A percentile compares a stretch with the other conserved stretches of the same genome.
phyloP scores from a whole-genome alignment of 2,888 invertebrate species.

The Parascotia fuliginaria region DNA sequence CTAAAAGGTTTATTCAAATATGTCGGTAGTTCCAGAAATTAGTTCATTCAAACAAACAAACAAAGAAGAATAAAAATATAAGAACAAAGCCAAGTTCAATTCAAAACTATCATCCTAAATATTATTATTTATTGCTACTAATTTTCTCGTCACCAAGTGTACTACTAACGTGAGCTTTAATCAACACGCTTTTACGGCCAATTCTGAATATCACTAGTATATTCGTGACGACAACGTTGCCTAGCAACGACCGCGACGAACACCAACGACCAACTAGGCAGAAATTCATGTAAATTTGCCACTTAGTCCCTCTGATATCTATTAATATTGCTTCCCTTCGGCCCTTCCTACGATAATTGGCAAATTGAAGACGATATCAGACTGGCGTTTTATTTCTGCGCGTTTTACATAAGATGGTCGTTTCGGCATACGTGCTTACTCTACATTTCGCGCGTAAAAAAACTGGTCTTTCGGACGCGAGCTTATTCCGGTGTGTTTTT shows the following conservation, averaged over 20 bases:
- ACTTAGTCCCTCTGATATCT: conserved; percentile 27
- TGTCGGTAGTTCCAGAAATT: too few relatives aligned
- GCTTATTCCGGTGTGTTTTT: too few relatives aligned
- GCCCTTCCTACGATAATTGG: conserved; percentile 15
- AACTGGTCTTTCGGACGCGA: too few relatives aligned
- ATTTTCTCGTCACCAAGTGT: conserved; percentile 18
- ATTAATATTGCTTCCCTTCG: conserved; percentile 21
- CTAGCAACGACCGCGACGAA: conserved; percentile 45
- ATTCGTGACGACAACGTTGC: conserved; percentile 41
- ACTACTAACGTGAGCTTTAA: conserved; percentile 35
- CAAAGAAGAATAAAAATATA: too few relatives aligned
- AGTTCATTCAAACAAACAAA: too few relatives aligned
- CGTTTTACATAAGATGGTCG: too few relatives aligned
- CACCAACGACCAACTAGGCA: conserved; percentile 17
- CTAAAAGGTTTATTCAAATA: too few relatives aligned
- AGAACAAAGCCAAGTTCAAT: neutral
- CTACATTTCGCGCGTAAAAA: too few relatives aligned
- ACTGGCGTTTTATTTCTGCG: too few relatives aligned
- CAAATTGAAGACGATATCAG: too few relatives aligned
- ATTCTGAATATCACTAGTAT: conserved; percentile 33
- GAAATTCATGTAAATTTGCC: conserved; percentile 40
- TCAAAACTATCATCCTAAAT: neutral
- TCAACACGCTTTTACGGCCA: conserved; percentile 47
- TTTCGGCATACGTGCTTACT: too few relatives aligned
- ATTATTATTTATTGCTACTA: conserved; percentile 8